phyloP scores from a whole-genome alignment of 2,888 invertebrate genomes.

The Dromius quadrimaculatus region DNA sequence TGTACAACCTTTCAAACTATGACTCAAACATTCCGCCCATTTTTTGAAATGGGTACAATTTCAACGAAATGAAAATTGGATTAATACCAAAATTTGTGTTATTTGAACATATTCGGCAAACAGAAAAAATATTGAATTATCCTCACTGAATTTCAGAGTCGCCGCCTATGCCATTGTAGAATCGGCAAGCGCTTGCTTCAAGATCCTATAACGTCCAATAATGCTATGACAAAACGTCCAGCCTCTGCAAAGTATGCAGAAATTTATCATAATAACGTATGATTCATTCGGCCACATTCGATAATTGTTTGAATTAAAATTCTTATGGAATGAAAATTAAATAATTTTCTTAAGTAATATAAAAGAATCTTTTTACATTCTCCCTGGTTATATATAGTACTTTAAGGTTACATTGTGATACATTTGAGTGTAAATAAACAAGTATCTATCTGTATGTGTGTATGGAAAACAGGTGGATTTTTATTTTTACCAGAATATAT shows the following conservation, averaged over 20 bases:
- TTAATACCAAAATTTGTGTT: too few species aligned
- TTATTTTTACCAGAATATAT: conserved; percentile 40
- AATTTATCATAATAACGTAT: conserved; percentile 36
- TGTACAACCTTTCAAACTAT: too few species aligned
- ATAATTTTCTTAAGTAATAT: conserved; percentile 30
- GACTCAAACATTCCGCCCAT: too few species aligned
- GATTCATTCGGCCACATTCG: conserved; percentile 36
- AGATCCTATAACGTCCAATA: neutral
- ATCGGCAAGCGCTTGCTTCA: too few species aligned
- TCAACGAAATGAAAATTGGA: too few species aligned
- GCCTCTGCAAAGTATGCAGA: conserved; percentile 34
- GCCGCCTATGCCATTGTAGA: too few species aligned
- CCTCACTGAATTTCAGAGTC: too few species aligned
- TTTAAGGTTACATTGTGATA: conserved; percentile 22
- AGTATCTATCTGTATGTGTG: conserved; percentile 28
- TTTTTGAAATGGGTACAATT: too few species aligned
- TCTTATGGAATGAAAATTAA: conserved; percentile 35
- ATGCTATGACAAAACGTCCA: neutral
- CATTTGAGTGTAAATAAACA: conserved; percentile 31
- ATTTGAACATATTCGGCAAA: too few species aligned
- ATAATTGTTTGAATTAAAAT: conserved; percentile 41
- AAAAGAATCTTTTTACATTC: conserved; percentile 33
- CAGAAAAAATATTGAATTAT: too few species aligned
- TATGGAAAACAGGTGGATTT: conserved; percentile 40
- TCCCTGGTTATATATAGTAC: conserved; percentile 17